Percentiles rank a stretch among this genome's conserved stretches.
Conservation (phyloP, 2,797 vertebrate genomes). For the Acanthopagrus latus region DNA sequence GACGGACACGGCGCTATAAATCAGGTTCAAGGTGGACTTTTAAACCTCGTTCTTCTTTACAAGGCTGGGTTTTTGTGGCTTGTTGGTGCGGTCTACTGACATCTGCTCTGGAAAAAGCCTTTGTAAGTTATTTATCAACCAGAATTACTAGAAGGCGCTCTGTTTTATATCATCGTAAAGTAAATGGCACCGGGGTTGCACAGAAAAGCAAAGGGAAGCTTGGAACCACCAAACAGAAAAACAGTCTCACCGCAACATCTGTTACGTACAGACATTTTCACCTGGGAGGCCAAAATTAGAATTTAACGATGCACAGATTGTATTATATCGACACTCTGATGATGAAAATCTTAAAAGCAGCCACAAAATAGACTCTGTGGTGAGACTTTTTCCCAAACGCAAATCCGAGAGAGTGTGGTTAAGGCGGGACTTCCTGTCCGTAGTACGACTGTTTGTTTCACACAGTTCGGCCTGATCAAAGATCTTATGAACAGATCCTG, state of each 20-base stretch:
- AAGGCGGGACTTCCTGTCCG: background rate
- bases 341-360: too few relatives aligned
- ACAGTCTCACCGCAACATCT: too few relatives aligned
- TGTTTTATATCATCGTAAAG: background rate
- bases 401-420: background rate
- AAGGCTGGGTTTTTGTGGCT: background rate
- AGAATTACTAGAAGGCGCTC: background rate
- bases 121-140: background rate
- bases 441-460: background rate
- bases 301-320: too few relatives aligned
- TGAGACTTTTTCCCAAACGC: too few relatives aligned
- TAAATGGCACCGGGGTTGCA: background rate
- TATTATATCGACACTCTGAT: too few relatives aligned
- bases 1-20: slow-evolving; percentile 2
- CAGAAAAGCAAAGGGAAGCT: too few relatives aligned
- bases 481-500: background rate
- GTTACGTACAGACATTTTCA: too few relatives aligned
- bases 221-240: too few relatives aligned
- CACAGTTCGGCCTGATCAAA: slow-evolving; percentile 9
- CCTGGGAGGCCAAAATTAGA: too few relatives aligned
- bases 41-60: background rate
- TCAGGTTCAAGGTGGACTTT: slow-evolving; percentile 3
- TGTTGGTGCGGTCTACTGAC: background rate
- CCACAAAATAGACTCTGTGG: too few relatives aligned
- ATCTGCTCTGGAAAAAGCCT: background rate